Percentiles rank a stretch among this genome's conserved stretches.
phyloP scores from a whole-genome alignment of 2,113 vertebrate genomes.

The Hyperopisus bebe region DNA sequence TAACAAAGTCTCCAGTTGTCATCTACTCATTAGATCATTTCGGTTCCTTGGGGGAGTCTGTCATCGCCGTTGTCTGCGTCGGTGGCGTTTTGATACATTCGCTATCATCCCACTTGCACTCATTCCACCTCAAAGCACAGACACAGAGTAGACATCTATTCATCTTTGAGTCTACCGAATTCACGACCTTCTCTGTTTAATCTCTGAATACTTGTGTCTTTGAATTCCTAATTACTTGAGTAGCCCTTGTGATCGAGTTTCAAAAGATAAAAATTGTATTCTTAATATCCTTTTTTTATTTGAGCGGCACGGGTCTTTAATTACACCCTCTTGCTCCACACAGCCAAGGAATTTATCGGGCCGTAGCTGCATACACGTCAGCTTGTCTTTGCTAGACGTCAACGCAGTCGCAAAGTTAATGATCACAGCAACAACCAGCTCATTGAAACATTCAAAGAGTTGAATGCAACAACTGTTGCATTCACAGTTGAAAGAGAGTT shows the following conservation, averaged over 20 bases:
- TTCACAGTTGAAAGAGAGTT: neutral
- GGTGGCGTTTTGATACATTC: neutral
- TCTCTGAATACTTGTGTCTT: neutral
- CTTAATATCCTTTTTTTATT: neutral
- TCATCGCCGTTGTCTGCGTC: neutral
- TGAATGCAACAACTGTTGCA: neutral
- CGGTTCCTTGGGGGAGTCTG: conserved; percentile 42
- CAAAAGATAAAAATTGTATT: neutral
- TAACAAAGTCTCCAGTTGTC: conserved; percentile 57
- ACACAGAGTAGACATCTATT: neutral
- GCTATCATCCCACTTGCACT: neutral
- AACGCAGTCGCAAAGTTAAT: neutral
- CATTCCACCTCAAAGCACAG: neutral
- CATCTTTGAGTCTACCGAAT: neutral
- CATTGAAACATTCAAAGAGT: neutral
- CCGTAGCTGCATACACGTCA: neutral
- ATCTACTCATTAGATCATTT: conserved; percentile 61
- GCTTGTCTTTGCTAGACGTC: neutral
- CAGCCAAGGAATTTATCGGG: neutral
- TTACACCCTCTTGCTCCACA: neutral
- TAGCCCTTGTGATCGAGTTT: neutral
- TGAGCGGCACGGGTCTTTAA: neutral
- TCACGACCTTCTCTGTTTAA: neutral
- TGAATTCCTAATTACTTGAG: neutral
- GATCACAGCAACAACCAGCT: neutral